Evolutionary conservation across 1,140 invertebrate species (phyloP), one percentile per base, ranked within the genome.

Genomic region (Drosophila paulistorum): DNA sequence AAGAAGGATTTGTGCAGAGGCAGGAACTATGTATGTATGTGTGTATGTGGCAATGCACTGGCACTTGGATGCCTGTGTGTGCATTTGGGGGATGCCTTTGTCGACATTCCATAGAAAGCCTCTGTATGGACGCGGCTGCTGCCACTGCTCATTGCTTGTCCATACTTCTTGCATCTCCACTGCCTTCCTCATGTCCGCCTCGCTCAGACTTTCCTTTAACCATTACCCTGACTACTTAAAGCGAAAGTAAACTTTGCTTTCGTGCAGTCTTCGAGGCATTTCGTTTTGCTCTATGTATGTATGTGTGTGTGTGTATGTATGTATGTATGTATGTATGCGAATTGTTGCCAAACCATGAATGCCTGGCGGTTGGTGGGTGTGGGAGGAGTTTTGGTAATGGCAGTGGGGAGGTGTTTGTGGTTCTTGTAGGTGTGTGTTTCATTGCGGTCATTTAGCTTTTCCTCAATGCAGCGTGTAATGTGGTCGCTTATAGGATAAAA

Each of bases 391-490:
- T 23, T 17, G 48, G 64, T 30, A 20, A 7, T 59, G 13, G 54
- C 23, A 57, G 41, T 14, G n/a, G 23, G 45, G 45, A 23, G 39
- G 41, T 65, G 41, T 58, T 69, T 72, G 77, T 61, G 60, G 20
- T 51, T 66, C 48, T 68, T 68, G 51, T 63, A 75, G 84, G 83
- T 87, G 84, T 80, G 83, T 59, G 77, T 79, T 79, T 89, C 65
- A 79, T 84, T 87, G 84, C 68, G 84, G 84, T 87, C 84, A 87
- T 87, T 87, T 87, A 83, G 84, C 84, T 74, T 73, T 67, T 77
- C 80, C 80, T 89, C 80, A 87, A 89, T 87, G 84, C 84, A 89
- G 84, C 84, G 77, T 89, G 84, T 83, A 89, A 87, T 87, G 84
- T 55, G 84, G 84, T 74, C 84, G 80, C 84, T 89, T 87, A 89